Evolutionary conservation across 1,140 invertebrate species (phyloP), one percentile per base, ranked within the genome.

Genomic region (Drosophila nannoptera): DNA sequence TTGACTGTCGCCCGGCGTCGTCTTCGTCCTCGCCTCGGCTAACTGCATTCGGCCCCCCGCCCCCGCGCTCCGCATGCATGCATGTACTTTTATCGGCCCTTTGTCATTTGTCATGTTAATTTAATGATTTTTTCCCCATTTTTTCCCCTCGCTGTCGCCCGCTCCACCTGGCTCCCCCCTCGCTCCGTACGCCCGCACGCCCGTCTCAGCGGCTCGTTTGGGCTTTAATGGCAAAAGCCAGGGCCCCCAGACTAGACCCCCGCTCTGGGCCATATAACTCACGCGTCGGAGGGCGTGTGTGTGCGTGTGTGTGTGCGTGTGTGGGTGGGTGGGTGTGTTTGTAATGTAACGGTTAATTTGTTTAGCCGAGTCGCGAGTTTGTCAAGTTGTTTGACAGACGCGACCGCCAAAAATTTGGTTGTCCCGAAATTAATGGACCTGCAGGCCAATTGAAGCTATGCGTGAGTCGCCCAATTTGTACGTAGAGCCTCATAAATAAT

Each of bases 61-160:
- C 12, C 65, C 36, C 36, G 33, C 43, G 8, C 46, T 12, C 43
- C 9, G 5, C 67, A 75, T 78, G 75, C 76, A 76, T 73, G 63
- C 75, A 75, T 67, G 66, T 73, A 60, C 50, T 73, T 78, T 81
- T 81, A 81, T 81, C 73, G 67, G 65, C 40, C 54, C 69, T 76
- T 68, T 81, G 77, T 81, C 77, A 78, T 81, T 81, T 81, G 77
- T 81, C 77, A 80, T 81, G 77, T 78, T 81, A 81, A 81, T 81
- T 81, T 81, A 78, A 78, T 70, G 77, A 81, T 81, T 73, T 76
- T 76, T 48, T 54, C 42, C 46, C 63, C 56, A n/a, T 60, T 69
- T 48, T 11, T 43, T 14, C 22, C 22, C 22, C 1, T 22, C 22
- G 22, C 1, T 22, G 1, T 22, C 22, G 22, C 22, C 22, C 3